phyloP scores from a whole-genome alignment of 2,888 invertebrate species.

The Syrista parreyssii region DNA sequence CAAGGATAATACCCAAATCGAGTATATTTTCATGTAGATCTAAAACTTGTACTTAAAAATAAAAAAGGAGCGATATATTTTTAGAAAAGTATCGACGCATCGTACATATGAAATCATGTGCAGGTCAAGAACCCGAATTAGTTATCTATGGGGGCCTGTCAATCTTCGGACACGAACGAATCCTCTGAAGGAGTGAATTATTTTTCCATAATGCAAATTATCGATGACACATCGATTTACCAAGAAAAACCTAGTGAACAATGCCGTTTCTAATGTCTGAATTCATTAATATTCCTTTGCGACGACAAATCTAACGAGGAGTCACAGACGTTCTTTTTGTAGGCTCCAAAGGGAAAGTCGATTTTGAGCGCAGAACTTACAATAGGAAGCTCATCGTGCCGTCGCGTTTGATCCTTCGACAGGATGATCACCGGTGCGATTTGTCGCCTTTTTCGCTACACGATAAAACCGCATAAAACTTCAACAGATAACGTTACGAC shows the following conservation, averaged over 20 bases:
- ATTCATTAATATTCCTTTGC: too few relatives aligned
- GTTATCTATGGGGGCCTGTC: slow-evolving; percentile 21
- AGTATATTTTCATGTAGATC: neutral
- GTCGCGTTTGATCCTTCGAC: neutral
- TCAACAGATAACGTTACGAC: slow-evolving; percentile 14
- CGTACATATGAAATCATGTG: slow-evolving; percentile 27
- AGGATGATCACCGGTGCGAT: neutral
- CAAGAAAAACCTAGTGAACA: too few relatives aligned
- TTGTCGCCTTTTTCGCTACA: neutral
- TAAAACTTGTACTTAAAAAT: too few relatives aligned
- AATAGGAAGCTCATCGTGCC: slow-evolving; percentile 64
- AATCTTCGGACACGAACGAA: slow-evolving; percentile 6
- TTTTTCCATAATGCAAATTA: neutral
- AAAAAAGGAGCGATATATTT: too few relatives aligned
- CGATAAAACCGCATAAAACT: slow-evolving; percentile 23
- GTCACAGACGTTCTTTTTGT: too few relatives aligned
- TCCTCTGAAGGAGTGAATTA: neutral
- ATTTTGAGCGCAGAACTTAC: slow-evolving; percentile 48
- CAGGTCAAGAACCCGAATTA: slow-evolving; percentile 37
- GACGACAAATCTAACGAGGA: too few relatives aligned
- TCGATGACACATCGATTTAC: neutral
- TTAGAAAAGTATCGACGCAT: too few relatives aligned
- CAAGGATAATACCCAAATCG: too few relatives aligned
- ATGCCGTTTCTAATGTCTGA: too few relatives aligned
- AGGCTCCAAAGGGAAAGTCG: slow-evolving; percentile 11